Evolutionary conservation across 2,797 vertebrate genomes (phyloP).

Genomic region (Vultur gryphus): DNA sequence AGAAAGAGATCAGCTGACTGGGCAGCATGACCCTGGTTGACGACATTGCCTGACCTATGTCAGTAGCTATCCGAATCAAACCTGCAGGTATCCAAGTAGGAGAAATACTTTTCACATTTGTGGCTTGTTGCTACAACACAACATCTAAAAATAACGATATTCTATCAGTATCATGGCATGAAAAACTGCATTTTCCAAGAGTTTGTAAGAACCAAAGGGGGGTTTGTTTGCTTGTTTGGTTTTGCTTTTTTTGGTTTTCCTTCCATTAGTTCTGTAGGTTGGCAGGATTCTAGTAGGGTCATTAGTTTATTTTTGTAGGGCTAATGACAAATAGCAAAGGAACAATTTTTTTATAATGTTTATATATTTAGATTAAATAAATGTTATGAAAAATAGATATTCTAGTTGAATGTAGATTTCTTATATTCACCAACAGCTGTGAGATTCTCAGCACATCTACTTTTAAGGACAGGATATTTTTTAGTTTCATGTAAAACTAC

Average conservation of each 20-base stretch:
- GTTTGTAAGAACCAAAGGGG: background rate
- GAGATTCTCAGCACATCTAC: background rate
- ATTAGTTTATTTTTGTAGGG: background rate
- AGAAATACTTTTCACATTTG: background rate
- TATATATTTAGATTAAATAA: background rate
- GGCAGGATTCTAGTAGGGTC: background rate
- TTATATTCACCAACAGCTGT: background rate
- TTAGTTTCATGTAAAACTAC: background rate
- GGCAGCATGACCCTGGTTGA: background rate
- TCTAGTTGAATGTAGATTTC: background rate
- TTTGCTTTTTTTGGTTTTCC: background rate
- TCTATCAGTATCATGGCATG: background rate
- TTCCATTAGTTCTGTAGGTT: background rate
- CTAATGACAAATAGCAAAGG: background rate
- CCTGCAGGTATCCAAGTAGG: background rate
- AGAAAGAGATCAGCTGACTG: background rate
- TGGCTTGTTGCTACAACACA: background rate
- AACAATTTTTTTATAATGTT: background rate
- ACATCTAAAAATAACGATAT: conserved; percentile 39
- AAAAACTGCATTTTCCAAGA: conserved; percentile 42
- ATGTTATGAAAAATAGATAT: background rate
- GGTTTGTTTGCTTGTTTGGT: rapidly evolving
- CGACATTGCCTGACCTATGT: background rate
- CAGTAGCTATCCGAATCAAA: conserved; percentile 33
- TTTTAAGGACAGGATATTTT: background rate